These are phyloP conservation scores for Labeo rohita DNA, from an alignment of 2,113 vertebrate species.

Conservation along the genomic window DNA sequence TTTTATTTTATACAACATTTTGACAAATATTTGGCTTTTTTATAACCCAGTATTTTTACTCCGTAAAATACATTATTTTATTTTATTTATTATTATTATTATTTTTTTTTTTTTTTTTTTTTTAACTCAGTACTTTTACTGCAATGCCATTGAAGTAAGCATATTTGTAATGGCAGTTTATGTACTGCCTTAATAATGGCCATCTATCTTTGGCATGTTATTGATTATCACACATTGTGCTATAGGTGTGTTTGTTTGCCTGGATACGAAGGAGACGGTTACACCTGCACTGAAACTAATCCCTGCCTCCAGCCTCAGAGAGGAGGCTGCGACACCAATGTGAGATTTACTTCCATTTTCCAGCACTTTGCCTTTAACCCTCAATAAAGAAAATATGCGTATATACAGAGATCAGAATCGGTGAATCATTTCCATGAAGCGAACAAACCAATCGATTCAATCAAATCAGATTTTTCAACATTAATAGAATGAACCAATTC, in stretches of 20 bases:
- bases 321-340: slow-evolving; percentile 86
- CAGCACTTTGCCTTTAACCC: background rate
- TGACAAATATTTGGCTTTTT: no score
- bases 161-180: background rate
- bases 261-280: slow-evolving; percentile 86
- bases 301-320: slow-evolving; percentile 78
- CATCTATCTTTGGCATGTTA: slow-evolving; percentile 3
- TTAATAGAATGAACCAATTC: no score
- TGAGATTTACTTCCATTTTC: slow-evolving; percentile 69
- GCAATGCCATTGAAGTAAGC: background rate
- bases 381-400: no score
- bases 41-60: background rate
- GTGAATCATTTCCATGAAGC: no score
- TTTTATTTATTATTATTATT: no score
- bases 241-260: slow-evolving; percentile 73
- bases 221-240: slow-evolving; percentile 7
- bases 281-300: slow-evolving; percentile 83
- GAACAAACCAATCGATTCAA: no score
- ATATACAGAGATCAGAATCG: no score
- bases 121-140: background rate
- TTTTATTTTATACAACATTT: background rate
- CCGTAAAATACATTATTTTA: background rate
- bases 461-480: no score
- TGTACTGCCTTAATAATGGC: no score
- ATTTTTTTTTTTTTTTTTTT: no score